These are phyloP conservation scores for Syrista parreyssii DNA, from an alignment of 2,888 invertebrate genomes.

Conservation along the genomic window DNA sequence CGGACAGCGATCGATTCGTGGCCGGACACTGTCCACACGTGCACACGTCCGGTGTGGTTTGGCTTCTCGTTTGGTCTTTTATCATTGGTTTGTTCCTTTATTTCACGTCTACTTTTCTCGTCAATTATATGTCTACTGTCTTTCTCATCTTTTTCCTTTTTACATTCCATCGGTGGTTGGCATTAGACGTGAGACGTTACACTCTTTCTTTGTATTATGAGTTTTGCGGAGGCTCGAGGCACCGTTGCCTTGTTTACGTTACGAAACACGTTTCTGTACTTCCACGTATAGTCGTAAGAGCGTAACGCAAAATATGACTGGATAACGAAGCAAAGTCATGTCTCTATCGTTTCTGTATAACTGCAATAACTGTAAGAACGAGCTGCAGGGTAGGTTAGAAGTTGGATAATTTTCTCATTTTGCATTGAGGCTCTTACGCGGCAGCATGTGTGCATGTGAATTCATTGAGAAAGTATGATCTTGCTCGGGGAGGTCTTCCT, in stretches of 20 bases:
- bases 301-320: slow-evolving; percentile 41
- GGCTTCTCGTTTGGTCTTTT: slow-evolving; percentile 19
- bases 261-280: slow-evolving; percentile 42
- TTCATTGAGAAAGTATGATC: not conserved
- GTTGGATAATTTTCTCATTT: not conserved
- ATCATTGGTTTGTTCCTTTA: slow-evolving; percentile 2
- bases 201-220: slow-evolving; percentile 26
- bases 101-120: not conserved
- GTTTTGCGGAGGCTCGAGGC: slow-evolving; percentile 23
- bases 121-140: not conserved
- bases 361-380: not conserved
- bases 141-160: not conserved
- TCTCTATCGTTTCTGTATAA: slow-evolving; percentile 1
- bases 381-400: not conserved
- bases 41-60: slow-evolving; percentile 23
- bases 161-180: not conserved
- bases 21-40: not conserved
- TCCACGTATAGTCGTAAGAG: slow-evolving; percentile 45
- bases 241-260: slow-evolving; percentile 30
- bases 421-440: not conserved
- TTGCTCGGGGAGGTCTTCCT: not conserved
- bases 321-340: slow-evolving; percentile 12
- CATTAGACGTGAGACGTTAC: slow-evolving; percentile 11
- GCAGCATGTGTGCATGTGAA: not conserved
- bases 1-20: slow-evolving; percentile 27